Evolutionary conservation across 2,888 invertebrate species (phyloP), one percentile per base, ranked within the genome.

Genomic region (Meteorus cinctellus): DNA sequence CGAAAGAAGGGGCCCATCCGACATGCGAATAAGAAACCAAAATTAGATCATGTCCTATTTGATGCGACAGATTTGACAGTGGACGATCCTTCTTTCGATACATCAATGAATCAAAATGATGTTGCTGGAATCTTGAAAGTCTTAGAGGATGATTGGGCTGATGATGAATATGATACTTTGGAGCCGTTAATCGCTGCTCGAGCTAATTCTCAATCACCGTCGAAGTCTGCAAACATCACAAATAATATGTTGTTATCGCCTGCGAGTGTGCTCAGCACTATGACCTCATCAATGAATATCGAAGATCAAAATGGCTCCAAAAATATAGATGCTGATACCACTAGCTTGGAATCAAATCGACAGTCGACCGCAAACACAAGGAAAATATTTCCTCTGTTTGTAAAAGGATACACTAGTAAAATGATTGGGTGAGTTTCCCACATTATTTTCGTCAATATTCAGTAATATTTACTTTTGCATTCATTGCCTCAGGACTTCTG

Each of bases 281-380:
- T 92, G 90, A 90, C 92, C 4, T 91, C 91, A 0, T 90, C 90
- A 8, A 90, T 91, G 87, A 91, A 91, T 73, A 91, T 91, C n/a
- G 88, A 90, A 79, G 89, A 90, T 75, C 85, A 70, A 60, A 51
- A 59, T 89, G 79, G 68, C 48, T 16, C 14, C 3, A 31, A 45
- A 24, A 75, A 78, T 55, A 29, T 5, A 19, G 27, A 48, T 31
- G 63, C 55, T 2, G 65, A 75, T 45, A 45, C 41, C 4, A 63
- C 31, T 34, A n/a, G 19, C 6, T 24, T 75, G 69, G 78, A 79
- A 51, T 74, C 73, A 59, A 74, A 62, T 68, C 80, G 80, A 77
- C 80, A 78, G 78, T 69, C 75, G 24, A 75, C 45, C 14, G 45
- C 72, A 62, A 31, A 73, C 48, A 51, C 70, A 65, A 80, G 78